Evolutionary conservation across 2,888 invertebrate genomes (phyloP), one percentile per base, ranked within the genome.

Genomic region (Bugula neritina): DNA sequence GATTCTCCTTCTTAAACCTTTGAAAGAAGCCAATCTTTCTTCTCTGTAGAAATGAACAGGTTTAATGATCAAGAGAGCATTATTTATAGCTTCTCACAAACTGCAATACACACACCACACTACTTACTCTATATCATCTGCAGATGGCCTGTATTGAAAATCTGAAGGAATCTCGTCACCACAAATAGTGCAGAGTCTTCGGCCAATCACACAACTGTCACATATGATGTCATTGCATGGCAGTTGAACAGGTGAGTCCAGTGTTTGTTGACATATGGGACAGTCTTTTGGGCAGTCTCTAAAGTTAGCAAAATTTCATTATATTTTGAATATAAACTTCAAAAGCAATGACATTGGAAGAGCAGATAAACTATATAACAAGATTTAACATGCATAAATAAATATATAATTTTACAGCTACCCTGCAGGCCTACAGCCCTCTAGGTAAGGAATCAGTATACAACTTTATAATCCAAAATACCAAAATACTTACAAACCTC

Each of bases 141-240:
- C 13, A n/a, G 57, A n/a, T 13, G 57, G 57, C 13, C 25, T n/a
- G 57, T 57, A 57, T n/a, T 3, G 10, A 57, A 17, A n/a, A 5
- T 57, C n/a, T n/a, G 57, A 5, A n/a, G 57, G 57, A 13, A 57
- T 57, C 3, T 5, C 10, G 5, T 57, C 25, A n/a, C 57, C 57
- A 57, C 57, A 57, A 23, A n/a, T 25, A n/a, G n/a, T n/a, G n/a
- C n/a, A n/a, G n/a, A n/a, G n/a, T n/a, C 13, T 57, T 5, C n/a
- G 13, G 57, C 25, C n/a, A 57, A n/a, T 63, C 31, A 76, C 75
- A 72, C 81, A 81, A n/a, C 70, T 73, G n/a, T 74, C 71, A 74
- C 81, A 81, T 29, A 80, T 71, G 10, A 75, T 43, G 73, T 80
- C 76, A 34, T 73, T 74, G 75, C 81, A 81, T 1, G 80, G 79